Conservation (phyloP, 2,888 invertebrate genomes). For the Phoronis australis region DNA sequence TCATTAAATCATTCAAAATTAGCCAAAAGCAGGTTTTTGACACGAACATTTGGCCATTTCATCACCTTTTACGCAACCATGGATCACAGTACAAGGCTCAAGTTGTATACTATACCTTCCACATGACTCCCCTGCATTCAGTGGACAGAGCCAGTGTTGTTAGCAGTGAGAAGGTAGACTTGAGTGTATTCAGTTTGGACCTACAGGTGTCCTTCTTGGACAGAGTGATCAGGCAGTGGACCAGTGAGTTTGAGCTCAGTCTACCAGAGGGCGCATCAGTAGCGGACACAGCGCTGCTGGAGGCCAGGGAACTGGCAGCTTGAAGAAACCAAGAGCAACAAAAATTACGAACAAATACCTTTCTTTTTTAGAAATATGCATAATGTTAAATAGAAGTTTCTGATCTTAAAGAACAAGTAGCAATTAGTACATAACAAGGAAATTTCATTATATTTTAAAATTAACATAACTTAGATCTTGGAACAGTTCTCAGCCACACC, state of each 20-base stretch:
- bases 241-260: slow-evolving; percentile 36
- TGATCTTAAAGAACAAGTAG: too few species aligned
- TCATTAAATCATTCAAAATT: too few species aligned
- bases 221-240: slow-evolving; percentile 39
- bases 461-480: too few species aligned
- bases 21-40: too few species aligned
- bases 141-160: slow-evolving; percentile 35
- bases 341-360: not conserved
- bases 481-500: too few species aligned
- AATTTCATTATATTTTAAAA: too few species aligned
- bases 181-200: slow-evolving; percentile 15
- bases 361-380: too few species aligned
- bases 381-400: too few species aligned
- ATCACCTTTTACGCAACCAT: too few species aligned
- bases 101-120: slow-evolving; percentile 31
- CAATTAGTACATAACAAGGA: too few species aligned
- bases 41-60: too few species aligned
- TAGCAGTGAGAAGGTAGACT: slow-evolving; percentile 31
- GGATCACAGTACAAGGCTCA: not conserved
- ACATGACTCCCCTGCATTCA: slow-evolving; percentile 44
- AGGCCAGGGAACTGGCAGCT: slow-evolving; percentile 35
- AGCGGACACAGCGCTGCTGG: slow-evolving; percentile 16
- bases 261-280: slow-evolving; percentile 9
- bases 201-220: slow-evolving; percentile 19
- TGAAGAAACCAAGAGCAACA: slow-evolving; percentile 4